These are phyloP conservation scores for Callithrix jacchus DNA, from an alignment of 2,113 vertebrate species.

Conservation along the genomic window DNA sequence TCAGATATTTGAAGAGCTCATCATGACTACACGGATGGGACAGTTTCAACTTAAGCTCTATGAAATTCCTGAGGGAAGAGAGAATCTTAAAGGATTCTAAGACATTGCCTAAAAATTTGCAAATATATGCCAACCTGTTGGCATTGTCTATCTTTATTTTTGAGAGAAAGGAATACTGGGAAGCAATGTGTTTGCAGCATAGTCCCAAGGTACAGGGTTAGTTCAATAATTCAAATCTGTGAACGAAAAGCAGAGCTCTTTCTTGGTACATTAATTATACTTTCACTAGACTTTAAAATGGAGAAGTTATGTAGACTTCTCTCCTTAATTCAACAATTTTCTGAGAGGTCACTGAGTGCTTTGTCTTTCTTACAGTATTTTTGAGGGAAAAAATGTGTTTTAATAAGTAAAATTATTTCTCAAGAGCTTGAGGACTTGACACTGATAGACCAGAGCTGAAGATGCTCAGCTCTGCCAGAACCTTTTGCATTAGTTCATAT, in stretches of 20 bases:
- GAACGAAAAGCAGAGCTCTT: slow-evolving; percentile 47
- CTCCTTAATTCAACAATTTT: slow-evolving; percentile 72
- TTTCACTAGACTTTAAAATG: slow-evolving; percentile 56
- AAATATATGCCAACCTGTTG: slow-evolving; percentile 20
- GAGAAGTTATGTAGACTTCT: slow-evolving; percentile 54
- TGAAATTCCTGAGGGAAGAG: not conserved
- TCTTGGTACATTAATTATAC: slow-evolving; percentile 68
- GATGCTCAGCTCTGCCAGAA: slow-evolving; percentile 39
- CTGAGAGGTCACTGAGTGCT: slow-evolving; percentile 72
- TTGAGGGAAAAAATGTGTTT: slow-evolving; percentile 74
- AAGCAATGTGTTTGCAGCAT: slow-evolving; percentile 15
- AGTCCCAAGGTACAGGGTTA: slow-evolving; percentile 23
- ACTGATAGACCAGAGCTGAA: slow-evolving; percentile 68
- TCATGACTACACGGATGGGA: not conserved
- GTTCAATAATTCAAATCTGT: slow-evolving; percentile 64
- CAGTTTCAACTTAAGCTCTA: not conserved
- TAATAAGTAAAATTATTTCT: slow-evolving; percentile 81
- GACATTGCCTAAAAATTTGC: not conserved
- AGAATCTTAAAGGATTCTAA: not conserved
- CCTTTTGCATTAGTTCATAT: slow-evolving; percentile 74
- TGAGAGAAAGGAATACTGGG: not conserved
- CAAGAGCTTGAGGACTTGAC: slow-evolving; percentile 78
- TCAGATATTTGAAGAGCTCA: slow-evolving; percentile 3
- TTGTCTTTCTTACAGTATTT: slow-evolving; percentile 64
- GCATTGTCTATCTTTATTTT: slow-evolving; percentile 40